A percentile compares a stretch with the other conserved stretches of the same genome.
These are phyloP conservation scores for Chrysotoxum bicinctum DNA, from an alignment of 2,888 invertebrate genomes.

Conservation along the genomic window DNA sequence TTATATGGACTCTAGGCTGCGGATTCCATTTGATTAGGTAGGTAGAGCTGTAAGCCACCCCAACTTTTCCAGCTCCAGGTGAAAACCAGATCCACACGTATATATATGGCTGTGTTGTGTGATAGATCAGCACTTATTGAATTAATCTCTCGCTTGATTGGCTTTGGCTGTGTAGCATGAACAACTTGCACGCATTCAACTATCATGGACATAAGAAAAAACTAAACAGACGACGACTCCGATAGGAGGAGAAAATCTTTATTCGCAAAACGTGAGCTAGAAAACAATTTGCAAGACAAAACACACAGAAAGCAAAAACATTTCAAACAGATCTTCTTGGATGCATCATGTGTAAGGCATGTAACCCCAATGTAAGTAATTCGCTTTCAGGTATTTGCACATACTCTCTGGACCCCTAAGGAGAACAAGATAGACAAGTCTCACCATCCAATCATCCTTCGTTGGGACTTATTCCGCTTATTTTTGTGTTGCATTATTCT, in stretches of 20 bases:
- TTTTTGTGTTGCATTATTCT: conserved; percentile 14
- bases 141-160: conserved; percentile 67
- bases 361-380: conserved; percentile 33
- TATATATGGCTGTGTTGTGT: neutral
- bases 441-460: conserved; percentile 34
- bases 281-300: neutral
- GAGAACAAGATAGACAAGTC: conserved; percentile 49
- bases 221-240: neutral
- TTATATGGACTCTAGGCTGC: conserved; percentile 78
- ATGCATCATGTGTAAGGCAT: neutral
- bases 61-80: conserved; percentile 33
- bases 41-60: too few species aligned
- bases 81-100: conserved; percentile 49
- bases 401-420: conserved; percentile 6
- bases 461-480: neutral
- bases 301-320: neutral
- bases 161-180: conserved; percentile 43
- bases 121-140: conserved; percentile 52
- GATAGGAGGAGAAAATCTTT: conserved; percentile 58
- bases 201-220: conserved; percentile 7
- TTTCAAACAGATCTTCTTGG: conserved; percentile 8
- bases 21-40: conserved; percentile 37
- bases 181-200: conserved; percentile 19
- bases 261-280: conserved; percentile 33
- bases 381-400: neutral